phyloP scores from a whole-genome alignment of 2,797 vertebrate genomes.

The Hylomyscus alleni region DNA sequence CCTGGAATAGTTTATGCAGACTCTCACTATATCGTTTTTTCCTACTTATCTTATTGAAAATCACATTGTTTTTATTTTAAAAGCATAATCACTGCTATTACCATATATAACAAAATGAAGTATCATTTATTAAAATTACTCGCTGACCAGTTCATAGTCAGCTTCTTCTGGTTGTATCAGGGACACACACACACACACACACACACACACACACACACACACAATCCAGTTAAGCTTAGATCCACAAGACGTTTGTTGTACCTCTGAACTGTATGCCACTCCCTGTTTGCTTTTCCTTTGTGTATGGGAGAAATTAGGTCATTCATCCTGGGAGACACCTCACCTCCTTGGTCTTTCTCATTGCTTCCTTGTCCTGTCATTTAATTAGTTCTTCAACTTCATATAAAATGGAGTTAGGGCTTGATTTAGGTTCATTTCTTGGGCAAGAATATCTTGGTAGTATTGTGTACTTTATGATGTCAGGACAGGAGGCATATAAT shows the following conservation, averaged over 20 bases:
- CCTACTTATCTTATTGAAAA: constrained; percentile 24
- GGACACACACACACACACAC: background rate
- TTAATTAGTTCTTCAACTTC: constrained; percentile 30
- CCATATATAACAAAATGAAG: constrained; percentile 47
- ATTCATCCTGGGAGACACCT: constrained; percentile 16
- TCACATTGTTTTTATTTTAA: constrained; percentile 37
- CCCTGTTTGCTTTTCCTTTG: background rate
- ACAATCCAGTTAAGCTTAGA: background rate
- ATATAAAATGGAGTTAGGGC: background rate
- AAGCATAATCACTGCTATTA: constrained; percentile 43
- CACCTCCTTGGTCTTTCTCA: constrained; percentile 17
- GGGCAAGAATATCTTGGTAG: constrained; percentile 28
- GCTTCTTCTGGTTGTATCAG: background rate
- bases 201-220: background rate
- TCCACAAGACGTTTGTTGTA: background rate
- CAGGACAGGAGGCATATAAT: background rate
- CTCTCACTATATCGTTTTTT: constrained; percentile 17
- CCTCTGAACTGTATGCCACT: background rate
- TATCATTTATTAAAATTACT: constrained; percentile 52
- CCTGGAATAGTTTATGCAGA: constrained; percentile 23
- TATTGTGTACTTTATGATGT: background rate
- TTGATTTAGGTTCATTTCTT: constrained; percentile 44
- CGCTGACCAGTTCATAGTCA: background rate
- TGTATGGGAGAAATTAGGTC: constrained; percentile 12
- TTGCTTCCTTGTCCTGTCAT: constrained; percentile 16